phyloP scores from a whole-genome alignment of 2,888 invertebrate species.

The Actias luna region DNA sequence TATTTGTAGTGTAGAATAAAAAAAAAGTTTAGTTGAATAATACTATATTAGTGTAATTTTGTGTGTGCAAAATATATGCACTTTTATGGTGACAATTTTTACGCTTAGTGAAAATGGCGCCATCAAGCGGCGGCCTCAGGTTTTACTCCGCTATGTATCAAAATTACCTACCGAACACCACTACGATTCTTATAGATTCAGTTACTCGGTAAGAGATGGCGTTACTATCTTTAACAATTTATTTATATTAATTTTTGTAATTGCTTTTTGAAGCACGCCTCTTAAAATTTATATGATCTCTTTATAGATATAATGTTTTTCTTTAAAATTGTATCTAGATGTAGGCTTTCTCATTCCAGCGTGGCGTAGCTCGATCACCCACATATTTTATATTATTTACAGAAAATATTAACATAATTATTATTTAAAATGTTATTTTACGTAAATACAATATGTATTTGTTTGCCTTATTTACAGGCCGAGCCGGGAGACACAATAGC shows the following conservation, averaged over 20 bases:
- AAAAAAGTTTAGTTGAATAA: constrained; percentile 20
- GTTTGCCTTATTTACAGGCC: constrained; percentile 75
- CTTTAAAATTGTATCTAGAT: too few relatives aligned
- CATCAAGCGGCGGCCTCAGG: constrained; percentile 81
- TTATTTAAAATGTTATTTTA: not conserved
- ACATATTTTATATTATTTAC: too few relatives aligned
- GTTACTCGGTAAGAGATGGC: constrained; percentile 79
- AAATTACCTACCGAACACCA: constrained; percentile 46
- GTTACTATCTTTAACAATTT: constrained; percentile 34
- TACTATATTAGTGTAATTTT: constrained; percentile 23
- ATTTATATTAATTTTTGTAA: not conserved
- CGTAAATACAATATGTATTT: not conserved
- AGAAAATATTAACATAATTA: too few relatives aligned
- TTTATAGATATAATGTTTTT: too few relatives aligned
- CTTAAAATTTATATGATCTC: too few relatives aligned
- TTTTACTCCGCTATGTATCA: constrained; percentile 69
- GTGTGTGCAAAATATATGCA: constrained; percentile 58
- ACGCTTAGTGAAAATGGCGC: constrained; percentile 82
- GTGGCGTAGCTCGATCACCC: too few relatives aligned
- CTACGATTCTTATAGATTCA: constrained; percentile 46
- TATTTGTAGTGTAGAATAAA: constrained; percentile 19
- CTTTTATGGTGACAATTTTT: constrained; percentile 86
- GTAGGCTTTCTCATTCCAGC: too few relatives aligned
- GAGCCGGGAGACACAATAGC: constrained; percentile 90
- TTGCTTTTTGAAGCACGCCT: too few relatives aligned